These are phyloP conservation scores for Trichogramma pretiosum DNA, from an alignment of 1,140 invertebrate species.

Conservation along the genomic window DNA sequence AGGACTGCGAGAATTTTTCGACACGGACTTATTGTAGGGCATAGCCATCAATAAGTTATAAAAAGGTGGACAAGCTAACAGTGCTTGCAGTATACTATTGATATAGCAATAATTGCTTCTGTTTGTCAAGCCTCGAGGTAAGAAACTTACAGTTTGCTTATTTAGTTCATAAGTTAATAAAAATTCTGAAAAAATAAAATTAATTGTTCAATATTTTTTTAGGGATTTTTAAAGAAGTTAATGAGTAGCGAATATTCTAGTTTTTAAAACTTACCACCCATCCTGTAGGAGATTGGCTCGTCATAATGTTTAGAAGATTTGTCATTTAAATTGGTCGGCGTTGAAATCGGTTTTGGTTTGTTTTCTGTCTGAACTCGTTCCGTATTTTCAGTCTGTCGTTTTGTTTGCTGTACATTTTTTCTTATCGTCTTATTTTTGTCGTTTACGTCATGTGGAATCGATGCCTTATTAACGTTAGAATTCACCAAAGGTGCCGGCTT, in stretches of 20 bases:
- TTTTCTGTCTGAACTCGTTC: conserved; percentile 3
- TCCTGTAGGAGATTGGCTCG: conserved; percentile 55
- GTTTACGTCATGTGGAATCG: too few species aligned
- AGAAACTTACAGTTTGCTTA: conserved; percentile 61
- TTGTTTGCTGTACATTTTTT: conserved; percentile 16
- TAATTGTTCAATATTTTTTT: conserved; percentile 14
- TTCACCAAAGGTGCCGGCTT: background rate
- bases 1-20: conserved; percentile 65
- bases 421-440: conserved; percentile 1
- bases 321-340: too few species aligned
- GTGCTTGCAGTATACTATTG: conserved; percentile 82
- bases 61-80: conserved; percentile 87
- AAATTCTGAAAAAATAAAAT: conserved; percentile 54
- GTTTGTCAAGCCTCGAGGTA: conserved; percentile 66
- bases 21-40: conserved; percentile 49
- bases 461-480: conserved; percentile 15
- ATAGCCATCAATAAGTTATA: conserved; percentile 78
- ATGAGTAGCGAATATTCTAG: background rate
- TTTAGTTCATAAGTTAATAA: conserved; percentile 63
- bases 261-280: conserved; percentile 51
- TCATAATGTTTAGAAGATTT: conserved; percentile 33
- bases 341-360: too few species aligned
- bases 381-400: background rate
- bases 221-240: background rate
- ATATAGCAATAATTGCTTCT: conserved; percentile 93